Base-by-base conservation (phyloP, 2,797 vertebrate species). In the Sphenopsis melanotis region DNA sequence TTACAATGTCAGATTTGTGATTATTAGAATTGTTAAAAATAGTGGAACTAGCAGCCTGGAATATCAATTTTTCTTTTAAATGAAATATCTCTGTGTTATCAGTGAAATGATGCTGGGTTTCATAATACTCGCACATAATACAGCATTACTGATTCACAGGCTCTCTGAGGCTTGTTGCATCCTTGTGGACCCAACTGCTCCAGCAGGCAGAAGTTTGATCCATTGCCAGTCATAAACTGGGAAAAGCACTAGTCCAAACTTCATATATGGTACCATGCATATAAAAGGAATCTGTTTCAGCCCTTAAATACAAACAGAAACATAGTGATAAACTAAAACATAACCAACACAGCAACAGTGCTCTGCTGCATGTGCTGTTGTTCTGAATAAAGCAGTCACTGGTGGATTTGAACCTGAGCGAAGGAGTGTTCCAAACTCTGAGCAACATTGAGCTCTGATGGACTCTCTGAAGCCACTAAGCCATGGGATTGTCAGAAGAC, bases 291-390 rank as follows among this genome's bases (percentile, higher is more conserved):
- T 27, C 36, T 30, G 9, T 52, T 90, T 49, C 64, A 94, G 42
- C 46, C 52, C 88, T 83, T 59, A 82, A 64, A 77, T 29, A 59
- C 12, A 36, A 78, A 68, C 3, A 27, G 29, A 84, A 89, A 39
- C 3, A 37, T 14, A 64, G 20, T 21, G 27, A 75, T 30, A 59
- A 80, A 61, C 39, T 34, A 2, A 34, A 79, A 76, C 17, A 64
- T 49, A 65, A 60, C 11, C 3, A 30, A 50, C 36, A 65, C 46
- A 68, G n/a, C 56, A 87, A 44, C 10, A 10, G 3, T 37, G 56
- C 39, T 66, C 59, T 79, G 42, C 22, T 9, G 2, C 10, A 9
- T 0, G 0, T 39, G 11, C 76, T n/a, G 18, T 7, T 56, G 47
- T 20, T 76, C 66, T 68, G 50, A 60, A 46, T 47, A 53, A 56